Evolutionary conservation across 2,113 vertebrate genomes (phyloP).

Genomic region (Lophotis ruficrista): DNA sequence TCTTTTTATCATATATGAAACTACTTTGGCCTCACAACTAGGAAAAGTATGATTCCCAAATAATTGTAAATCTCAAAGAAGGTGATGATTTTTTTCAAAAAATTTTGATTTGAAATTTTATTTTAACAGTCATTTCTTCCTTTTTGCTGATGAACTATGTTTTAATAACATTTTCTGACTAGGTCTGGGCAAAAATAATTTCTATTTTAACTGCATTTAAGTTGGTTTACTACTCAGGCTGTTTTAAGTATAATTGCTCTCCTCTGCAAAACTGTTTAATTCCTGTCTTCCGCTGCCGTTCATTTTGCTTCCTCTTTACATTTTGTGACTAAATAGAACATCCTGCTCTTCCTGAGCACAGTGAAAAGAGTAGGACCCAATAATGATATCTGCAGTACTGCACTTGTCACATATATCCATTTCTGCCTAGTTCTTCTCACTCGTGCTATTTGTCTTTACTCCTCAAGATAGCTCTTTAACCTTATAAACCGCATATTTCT

Average conservation of each 20-base stretch:
- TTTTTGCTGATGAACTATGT: neutral
- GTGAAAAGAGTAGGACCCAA: neutral
- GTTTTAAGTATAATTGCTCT: neutral
- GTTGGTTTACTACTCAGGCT: neutral
- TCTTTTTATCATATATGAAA: slow-evolving; percentile 7
- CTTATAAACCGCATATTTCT: neutral
- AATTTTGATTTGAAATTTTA: neutral
- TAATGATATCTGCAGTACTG: neutral
- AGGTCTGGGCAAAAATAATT: neutral
- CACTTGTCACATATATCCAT: slow-evolving; percentile 12
- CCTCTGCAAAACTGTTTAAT: neutral
- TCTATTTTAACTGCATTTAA: neutral
- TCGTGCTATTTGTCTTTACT: slow-evolving; percentile 61
- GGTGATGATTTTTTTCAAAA: accelerated
- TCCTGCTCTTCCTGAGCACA: neutral
- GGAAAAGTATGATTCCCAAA: neutral
- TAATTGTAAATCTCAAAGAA: neutral
- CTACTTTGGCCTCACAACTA: neutral
- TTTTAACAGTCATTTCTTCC: neutral
- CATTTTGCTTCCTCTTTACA: neutral
- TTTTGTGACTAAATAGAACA: neutral
- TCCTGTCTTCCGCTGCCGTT: neutral
- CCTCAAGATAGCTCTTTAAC: slow-evolving; percentile 27
- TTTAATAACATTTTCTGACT: neutral
- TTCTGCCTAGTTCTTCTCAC: neutral